Percentiles rank a stretch among this genome's conserved stretches.
These are phyloP conservation scores for Nasonovia ribisnigri DNA, from an alignment of 2,888 invertebrate species.

Conservation along the genomic window DNA sequence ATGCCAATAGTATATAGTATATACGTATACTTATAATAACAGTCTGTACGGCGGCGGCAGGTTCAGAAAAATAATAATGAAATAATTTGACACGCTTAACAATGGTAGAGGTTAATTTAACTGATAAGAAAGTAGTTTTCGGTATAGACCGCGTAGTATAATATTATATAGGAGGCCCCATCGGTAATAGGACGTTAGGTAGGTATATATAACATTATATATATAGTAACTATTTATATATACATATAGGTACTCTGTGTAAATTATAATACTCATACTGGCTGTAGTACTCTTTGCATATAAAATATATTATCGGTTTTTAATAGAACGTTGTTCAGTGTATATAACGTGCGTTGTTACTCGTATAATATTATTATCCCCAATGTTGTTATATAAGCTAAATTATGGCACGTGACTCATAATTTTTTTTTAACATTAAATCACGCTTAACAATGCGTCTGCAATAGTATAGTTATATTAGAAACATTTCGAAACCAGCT, in stretches of 20 bases:
- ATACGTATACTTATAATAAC: conserved; percentile 4
- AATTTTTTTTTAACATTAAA: conserved; percentile 5
- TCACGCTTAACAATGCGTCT: not conserved
- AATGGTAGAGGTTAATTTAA: conserved; percentile 58
- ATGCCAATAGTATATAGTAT: conserved; percentile 36
- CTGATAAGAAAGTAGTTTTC: conserved; percentile 61
- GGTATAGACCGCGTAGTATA: conserved; percentile 6
- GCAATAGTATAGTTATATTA: not conserved
- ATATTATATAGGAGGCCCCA: not conserved
- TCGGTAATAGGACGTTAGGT: not conserved
- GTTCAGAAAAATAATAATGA: conserved; percentile 38
- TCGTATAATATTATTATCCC: conserved; percentile 7
- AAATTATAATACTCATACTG: not conserved
- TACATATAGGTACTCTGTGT: not conserved
- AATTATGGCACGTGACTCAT: conserved; percentile 13
- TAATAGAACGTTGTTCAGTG: conserved; percentile 20
- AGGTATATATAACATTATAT: not conserved
- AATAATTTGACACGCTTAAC: conserved; percentile 59
- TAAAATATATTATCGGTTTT: conserved; percentile 3
- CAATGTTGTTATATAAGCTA: conserved; percentile 4
- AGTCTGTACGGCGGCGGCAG: not conserved
- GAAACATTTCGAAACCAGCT: not conserved
- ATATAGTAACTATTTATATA: not conserved
- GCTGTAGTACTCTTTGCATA: not conserved
- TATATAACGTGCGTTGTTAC: not conserved